Evolutionary conservation across 2,797 vertebrate genomes (phyloP).

Genomic region (Pseudochaenichthys georgianus): DNA sequence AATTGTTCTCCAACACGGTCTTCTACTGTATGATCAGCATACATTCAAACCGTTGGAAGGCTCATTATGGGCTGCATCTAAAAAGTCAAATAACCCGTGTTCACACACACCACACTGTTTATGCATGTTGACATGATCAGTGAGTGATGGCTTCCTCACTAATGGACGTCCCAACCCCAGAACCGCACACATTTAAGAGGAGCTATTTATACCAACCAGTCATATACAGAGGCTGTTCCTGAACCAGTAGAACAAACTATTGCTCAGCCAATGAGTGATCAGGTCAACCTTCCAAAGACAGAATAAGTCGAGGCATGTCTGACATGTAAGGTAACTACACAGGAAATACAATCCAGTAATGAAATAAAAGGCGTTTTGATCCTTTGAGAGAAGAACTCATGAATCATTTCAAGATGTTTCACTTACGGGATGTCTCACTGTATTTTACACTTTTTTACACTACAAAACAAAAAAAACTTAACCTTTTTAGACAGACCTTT

Average conservation of each 20-base stretch:
- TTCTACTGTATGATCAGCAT: neutral
- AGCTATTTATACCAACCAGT: slow-evolving; percentile 55
- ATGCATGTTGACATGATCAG: neutral
- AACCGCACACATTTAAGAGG: slow-evolving; percentile 7
- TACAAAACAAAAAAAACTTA: neutral
- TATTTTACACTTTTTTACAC: neutral
- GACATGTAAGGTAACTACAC: slow-evolving; percentile 13
- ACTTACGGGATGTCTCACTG: neutral
- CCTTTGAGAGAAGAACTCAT: slow-evolving; percentile 18
- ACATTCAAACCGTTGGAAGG: neutral
- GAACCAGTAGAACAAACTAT: slow-evolving; percentile 42
- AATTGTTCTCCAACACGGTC: neutral
- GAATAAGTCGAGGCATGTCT: slow-evolving; percentile 52
- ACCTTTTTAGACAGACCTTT: neutral
- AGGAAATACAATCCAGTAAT: slow-evolving; percentile 13
- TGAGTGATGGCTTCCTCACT: neutral
- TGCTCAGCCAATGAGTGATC: slow-evolving; percentile 37
- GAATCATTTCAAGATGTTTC: slow-evolving; percentile 1
- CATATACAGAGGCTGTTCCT: neutral
- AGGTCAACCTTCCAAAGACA: slow-evolving; percentile 41
- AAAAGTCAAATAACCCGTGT: neutral
- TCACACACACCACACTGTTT: neutral
- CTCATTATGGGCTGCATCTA: neutral
- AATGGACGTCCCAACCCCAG: neutral
- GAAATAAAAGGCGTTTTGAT: slow-evolving; percentile 24